These are phyloP conservation scores for Hoplodrina ambigua DNA, from an alignment of 2,888 invertebrate genomes.

Conservation along the genomic window DNA sequence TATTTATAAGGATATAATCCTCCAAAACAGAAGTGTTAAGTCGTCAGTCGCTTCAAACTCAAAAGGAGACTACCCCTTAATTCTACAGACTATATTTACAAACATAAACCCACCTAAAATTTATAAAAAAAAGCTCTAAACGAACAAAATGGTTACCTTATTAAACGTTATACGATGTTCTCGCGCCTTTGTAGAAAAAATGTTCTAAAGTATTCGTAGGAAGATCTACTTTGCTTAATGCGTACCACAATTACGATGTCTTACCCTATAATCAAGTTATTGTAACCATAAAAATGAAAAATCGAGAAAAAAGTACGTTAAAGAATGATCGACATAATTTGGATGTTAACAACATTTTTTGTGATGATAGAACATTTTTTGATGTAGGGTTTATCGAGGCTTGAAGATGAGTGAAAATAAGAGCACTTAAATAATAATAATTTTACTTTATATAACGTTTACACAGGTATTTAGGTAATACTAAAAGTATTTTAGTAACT, in stretches of 20 bases:
- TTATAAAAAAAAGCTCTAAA: constrained; percentile 11
- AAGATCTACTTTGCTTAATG: constrained; percentile 40
- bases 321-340: constrained; percentile 46
- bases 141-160: constrained; percentile 50
- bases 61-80: neutral
- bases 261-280: constrained; percentile 60
- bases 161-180: constrained; percentile 52
- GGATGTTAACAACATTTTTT: constrained; percentile 45
- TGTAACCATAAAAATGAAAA: constrained; percentile 57
- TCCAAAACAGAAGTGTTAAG: neutral
- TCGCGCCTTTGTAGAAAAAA: constrained; percentile 45
- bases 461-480: neutral
- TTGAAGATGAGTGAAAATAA: constrained; percentile 20
- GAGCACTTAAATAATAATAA: constrained; percentile 24
- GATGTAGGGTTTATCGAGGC: constrained; percentile 32
- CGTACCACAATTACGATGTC: constrained; percentile 47
- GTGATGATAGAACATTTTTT: constrained; percentile 45
- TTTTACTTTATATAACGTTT: constrained; percentile 22
- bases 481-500: neutral
- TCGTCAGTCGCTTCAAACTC: neutral
- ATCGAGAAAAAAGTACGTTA: constrained; percentile 24
- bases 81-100: constrained; percentile 3
- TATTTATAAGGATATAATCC: neutral
- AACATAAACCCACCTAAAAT: constrained; percentile 5
- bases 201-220: constrained; percentile 34